Evolutionary conservation across 2,888 invertebrate species (phyloP), one percentile per base, ranked within the genome.

Genomic region (Leucophenga maculata): DNA sequence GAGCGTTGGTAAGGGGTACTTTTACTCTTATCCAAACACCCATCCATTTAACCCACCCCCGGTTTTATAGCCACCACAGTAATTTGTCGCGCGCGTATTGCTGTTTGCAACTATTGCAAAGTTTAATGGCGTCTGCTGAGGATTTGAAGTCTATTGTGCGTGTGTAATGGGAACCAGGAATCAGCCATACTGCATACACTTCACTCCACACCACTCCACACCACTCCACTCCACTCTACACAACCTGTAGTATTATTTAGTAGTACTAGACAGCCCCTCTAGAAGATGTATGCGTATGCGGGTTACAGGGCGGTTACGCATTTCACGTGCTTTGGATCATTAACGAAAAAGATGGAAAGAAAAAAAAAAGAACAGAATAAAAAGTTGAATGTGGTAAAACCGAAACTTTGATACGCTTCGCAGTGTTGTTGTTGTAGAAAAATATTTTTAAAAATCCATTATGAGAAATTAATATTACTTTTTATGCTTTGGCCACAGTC

Each of bases 61-160:
- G 3, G 8, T 39, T 3, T 39, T 39, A 39, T 39, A 6, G 39
- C 39, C 39, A 39, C 39, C 44, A 16, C 13, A 64, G 62, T 39
- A 64, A 64, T 64, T 64, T 64, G 62, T 64, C 48, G 62, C 26
- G 55, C 18, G n/a, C 31, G 22, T 60, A 46, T 48, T 64, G 46
- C 32, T 60, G 60, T 11, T 9, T 44, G 18, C n/a, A 4, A 50
- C 18, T 6, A 50, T 50, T 50, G 46, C 22, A 32, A 32, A 14
- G n/a, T 39, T 59, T 16, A n/a, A 18, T n/a, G 39, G 46, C 20
- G 46, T 50, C 16, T 50, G 50, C n/a, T 16, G 46, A 64, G 48
- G 46, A 22, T 46, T 64, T 48, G 46, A 46, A 46, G 46, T 22
- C 46, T 64, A 64, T 64, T 64, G 62, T 64, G 62, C 62, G 62